phyloP scores from a whole-genome alignment of 2,113 vertebrate genomes.

The Callocephalon fimbriatum region DNA sequence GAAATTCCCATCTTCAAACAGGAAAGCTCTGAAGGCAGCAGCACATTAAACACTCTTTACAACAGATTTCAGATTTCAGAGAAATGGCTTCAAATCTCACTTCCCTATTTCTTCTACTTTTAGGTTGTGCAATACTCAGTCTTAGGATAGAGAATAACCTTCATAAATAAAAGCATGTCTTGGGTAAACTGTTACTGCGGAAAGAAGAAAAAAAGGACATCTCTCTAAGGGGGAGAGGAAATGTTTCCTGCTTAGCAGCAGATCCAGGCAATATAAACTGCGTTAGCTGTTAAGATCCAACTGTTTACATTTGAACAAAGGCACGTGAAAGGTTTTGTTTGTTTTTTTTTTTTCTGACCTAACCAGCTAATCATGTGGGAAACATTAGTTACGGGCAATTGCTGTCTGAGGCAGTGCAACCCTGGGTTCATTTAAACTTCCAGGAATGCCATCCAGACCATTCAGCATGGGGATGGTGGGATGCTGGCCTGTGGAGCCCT shows the following conservation, averaged over 20 bases:
- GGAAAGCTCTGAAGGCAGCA: not conserved
- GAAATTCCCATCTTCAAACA: not conserved
- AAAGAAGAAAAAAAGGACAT: not conserved
- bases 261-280: not conserved
- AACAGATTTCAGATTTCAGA: not conserved
- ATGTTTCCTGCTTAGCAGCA: not conserved
- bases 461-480: fast-evolving
- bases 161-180: fast-evolving
- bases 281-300: not conserved
- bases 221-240: not conserved
- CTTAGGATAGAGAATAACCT: not conserved
- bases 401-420: not conserved
- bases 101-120: not conserved
- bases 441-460: not conserved
- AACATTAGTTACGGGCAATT: fast-evolving
- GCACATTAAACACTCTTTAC: not conserved
- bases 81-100: not conserved
- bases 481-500: fast-evolving
- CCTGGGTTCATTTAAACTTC: not conserved
- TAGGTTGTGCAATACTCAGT: not conserved
- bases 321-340: not conserved
- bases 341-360: not conserved
- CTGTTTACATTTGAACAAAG: not conserved
- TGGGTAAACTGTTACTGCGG: not conserved
- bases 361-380: fast-evolving